Percentiles rank a stretch among this genome's conserved stretches.
These are phyloP conservation scores for Galeopsomyia nigrocyanea DNA, from an alignment of 2,888 invertebrate genomes.

Conservation along the genomic window DNA sequence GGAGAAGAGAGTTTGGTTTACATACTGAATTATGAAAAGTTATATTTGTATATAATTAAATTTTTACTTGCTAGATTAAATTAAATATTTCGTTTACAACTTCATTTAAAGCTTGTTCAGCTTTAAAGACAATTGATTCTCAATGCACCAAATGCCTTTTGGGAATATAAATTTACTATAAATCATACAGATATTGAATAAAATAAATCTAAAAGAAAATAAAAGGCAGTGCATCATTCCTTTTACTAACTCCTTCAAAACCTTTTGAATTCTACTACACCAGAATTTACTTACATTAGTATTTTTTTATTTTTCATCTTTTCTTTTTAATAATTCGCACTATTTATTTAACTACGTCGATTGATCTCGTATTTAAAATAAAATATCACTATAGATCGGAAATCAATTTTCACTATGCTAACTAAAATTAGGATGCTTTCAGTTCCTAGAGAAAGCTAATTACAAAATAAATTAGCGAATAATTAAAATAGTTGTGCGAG, in stretches of 20 bases:
- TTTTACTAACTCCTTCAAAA: conserved; percentile 29
- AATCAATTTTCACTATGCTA: conserved; percentile 14
- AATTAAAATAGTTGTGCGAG: conserved; percentile 30
- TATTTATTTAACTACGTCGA: conserved; percentile 33
- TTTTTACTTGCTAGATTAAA: conserved; percentile 29
- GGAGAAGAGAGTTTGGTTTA: conserved; percentile 24
- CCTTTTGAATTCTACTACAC: conserved; percentile 38
- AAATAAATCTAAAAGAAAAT: conserved; percentile 24
- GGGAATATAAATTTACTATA: conserved; percentile 19
- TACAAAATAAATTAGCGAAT: conserved; percentile 15
- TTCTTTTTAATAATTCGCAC: conserved; percentile 15
- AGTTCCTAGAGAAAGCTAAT: conserved; percentile 24
- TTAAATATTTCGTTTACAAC: conserved; percentile 21
- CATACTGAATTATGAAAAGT: conserved; percentile 26
- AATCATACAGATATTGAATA: conserved; percentile 16
- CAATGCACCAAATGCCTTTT: conserved; percentile 10
- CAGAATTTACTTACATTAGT: conserved; percentile 18
- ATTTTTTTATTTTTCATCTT: conserved; percentile 18
- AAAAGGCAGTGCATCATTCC: conserved; percentile 40
- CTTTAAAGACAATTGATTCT: conserved; percentile 9
- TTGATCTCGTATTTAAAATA: conserved; percentile 27
- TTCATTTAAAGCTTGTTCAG: conserved; percentile 11
- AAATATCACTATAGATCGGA: conserved; percentile 17
- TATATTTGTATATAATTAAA: conserved; percentile 32
- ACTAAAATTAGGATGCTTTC: conserved; percentile 4